phyloP scores from a whole-genome alignment of 1,140 invertebrate genomes.

The Cylas formicarius region DNA sequence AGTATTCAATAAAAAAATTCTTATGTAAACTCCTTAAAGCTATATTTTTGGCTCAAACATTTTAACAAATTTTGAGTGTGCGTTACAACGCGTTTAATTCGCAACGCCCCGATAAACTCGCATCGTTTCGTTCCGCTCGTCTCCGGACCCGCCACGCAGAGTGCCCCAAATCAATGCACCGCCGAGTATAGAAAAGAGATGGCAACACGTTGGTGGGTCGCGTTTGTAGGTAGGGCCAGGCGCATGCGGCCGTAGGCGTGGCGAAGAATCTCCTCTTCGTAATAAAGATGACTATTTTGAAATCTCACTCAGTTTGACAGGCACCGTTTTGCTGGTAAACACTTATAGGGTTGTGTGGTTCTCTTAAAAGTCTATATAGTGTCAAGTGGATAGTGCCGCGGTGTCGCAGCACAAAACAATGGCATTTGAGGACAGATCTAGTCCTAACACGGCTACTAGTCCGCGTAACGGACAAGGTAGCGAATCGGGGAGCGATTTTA shows the following conservation, averaged over 20 bases:
- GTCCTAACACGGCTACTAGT: slow-evolving; percentile 35
- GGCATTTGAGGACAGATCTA: slow-evolving; percentile 41
- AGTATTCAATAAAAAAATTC: no score
- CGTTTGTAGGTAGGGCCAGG: slow-evolving; percentile 3
- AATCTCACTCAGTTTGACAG: slow-evolving; percentile 45
- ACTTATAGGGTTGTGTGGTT: slow-evolving; percentile 25
- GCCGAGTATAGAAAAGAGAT: background rate
- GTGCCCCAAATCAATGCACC: background rate
- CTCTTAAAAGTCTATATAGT: slow-evolving; percentile 3
- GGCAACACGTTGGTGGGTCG: background rate
- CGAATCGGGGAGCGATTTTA: slow-evolving; percentile 15
- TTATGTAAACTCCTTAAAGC: no score
- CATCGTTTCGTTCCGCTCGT: no score
- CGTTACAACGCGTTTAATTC: no score
- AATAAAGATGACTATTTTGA: slow-evolving; percentile 46
- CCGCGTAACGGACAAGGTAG: slow-evolving; percentile 19
- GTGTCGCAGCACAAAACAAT: slow-evolving; percentile 24
- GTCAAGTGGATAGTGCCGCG: slow-evolving; percentile 4
- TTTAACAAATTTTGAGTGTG: no score
- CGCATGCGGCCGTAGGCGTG: slow-evolving; percentile 33
- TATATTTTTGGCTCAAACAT: no score
- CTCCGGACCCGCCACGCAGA: no score
- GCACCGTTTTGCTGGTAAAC: slow-evolving; percentile 41
- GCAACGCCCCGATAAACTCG: no score
- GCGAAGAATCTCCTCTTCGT: slow-evolving; percentile 30